Conservation (phyloP, 2,797 vertebrate species). For the Macropus fuliginosus region DNA sequence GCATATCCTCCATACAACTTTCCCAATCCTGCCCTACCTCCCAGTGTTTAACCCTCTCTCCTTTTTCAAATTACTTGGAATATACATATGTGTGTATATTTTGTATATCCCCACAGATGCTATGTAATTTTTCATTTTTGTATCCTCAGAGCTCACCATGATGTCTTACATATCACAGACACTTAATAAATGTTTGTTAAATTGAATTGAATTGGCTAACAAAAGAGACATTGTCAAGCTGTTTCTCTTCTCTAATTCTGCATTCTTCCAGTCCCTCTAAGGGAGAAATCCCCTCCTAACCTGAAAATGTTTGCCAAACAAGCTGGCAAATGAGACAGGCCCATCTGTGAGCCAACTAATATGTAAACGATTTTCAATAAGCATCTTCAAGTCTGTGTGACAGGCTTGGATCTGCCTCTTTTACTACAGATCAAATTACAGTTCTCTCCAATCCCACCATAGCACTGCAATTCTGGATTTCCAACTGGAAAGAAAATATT, state of each 20-base stretch:
- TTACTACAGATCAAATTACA: neutral
- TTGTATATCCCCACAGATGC: neutral
- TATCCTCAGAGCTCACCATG: neutral
- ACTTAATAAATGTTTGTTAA: neutral
- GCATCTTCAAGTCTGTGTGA: neutral
- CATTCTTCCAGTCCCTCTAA: neutral
- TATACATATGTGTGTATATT: neutral
- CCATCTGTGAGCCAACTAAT: neutral
- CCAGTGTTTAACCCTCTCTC: neutral
- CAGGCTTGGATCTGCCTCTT: neutral
- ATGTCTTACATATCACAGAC: neutral
- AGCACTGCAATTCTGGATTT: neutral
- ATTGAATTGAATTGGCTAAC: neutral
- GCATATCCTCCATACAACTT: neutral
- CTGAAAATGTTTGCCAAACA: neutral
- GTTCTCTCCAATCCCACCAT: neutral
- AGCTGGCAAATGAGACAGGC: neutral
- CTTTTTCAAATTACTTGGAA: neutral
- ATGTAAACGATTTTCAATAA: neutral
- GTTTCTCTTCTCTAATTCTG: neutral
- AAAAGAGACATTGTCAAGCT: neutral
- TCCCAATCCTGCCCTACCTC: neutral
- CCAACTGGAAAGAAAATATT: neutral
- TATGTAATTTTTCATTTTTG: neutral
- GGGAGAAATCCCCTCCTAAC: neutral